Base-by-base conservation (phyloP, 2,113 vertebrate species). In the Lepidothrix coronata region DNA sequence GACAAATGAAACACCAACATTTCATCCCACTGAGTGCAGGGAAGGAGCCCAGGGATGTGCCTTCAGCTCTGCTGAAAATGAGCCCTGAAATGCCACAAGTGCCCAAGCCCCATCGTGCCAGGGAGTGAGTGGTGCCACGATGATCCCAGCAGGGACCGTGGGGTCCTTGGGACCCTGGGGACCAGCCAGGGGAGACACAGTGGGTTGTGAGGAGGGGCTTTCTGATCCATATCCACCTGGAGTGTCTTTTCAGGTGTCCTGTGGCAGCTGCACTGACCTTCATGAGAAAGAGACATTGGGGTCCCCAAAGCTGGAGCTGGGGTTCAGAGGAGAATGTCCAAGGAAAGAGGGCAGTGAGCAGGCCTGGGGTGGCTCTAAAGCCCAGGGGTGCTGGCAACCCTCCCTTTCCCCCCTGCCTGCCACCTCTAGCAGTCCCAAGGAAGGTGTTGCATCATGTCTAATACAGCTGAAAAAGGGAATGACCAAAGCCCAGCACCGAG, bases 321-420 rank as follows among this genome's bases (percentile, higher is more conserved):
- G 63, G 22, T 22, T 61, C 15, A 16, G 46, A 21, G 8, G 13
- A 70, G 5, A 21, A 5, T 52, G 54, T 28, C 43, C 23, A 43
- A 19, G 70, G 78, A 48, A 66, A 78, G 46, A 57, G 10, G 41
- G 51, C 0, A 0, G 14, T 13, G 20, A 73, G 20, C 49, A 84
- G 11, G 28, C 2, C 54, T 9, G 4, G 27, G 35, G 21, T 75
- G 62, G 46, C 44, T 37, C 22, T 67, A 44, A 62, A 51, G 44
- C 41, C 49, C 43, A 10, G 17, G 9, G 2, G 9, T 14, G 7
- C 31, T 76, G 24, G 15, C 3, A 83, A 68, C 31, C 4, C 11
- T 33, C 8, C 7, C 0, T 1, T 41, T 25, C 35, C 17, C 12
- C n/a, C 9, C 17, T 9, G 2, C 10, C 14, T 5, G 3, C 43